phyloP scores from a whole-genome alignment of 2,797 vertebrate genomes.

The Acropternis orthonyx region DNA sequence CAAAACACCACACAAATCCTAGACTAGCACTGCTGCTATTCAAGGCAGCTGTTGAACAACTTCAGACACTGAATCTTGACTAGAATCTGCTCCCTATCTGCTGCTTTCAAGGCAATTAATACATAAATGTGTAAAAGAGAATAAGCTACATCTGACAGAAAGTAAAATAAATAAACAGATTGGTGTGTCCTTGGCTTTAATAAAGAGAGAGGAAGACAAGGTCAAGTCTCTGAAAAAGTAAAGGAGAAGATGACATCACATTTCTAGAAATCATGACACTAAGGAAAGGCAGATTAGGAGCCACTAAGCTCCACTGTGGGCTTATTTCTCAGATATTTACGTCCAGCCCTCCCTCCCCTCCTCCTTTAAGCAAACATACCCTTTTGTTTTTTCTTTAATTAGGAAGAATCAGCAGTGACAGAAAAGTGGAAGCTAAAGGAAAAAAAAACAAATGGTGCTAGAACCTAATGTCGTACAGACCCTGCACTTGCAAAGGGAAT shows the following conservation, averaged over 20 bases:
- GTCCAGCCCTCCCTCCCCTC: no score
- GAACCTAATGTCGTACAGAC: background rate
- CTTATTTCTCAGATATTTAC: background rate
- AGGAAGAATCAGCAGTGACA: background rate
- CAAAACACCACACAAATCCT: background rate
- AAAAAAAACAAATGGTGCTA: background rate
- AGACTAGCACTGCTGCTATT: background rate
- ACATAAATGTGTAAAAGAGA: background rate
- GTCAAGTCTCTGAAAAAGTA: background rate
- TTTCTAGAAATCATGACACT: background rate
- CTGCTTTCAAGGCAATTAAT: background rate
- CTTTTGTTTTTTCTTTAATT: background rate
- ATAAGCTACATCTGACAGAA: background rate
- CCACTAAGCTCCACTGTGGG: background rate
- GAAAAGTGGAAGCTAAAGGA: background rate
- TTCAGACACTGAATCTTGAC: background rate
- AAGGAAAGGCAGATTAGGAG: background rate
- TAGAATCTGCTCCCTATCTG: background rate
- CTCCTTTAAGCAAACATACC: accelerated
- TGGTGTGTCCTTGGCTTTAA: background rate
- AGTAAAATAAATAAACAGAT: background rate
- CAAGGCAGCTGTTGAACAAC: background rate
- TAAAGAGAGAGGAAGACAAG: background rate
- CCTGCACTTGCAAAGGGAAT: background rate
- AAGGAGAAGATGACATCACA: background rate